A percentile compares a stretch with the other conserved stretches of the same genome.
These are phyloP conservation scores for Lontra canadensis DNA, from an alignment of 2,113 vertebrate species.

Conservation along the genomic window DNA sequence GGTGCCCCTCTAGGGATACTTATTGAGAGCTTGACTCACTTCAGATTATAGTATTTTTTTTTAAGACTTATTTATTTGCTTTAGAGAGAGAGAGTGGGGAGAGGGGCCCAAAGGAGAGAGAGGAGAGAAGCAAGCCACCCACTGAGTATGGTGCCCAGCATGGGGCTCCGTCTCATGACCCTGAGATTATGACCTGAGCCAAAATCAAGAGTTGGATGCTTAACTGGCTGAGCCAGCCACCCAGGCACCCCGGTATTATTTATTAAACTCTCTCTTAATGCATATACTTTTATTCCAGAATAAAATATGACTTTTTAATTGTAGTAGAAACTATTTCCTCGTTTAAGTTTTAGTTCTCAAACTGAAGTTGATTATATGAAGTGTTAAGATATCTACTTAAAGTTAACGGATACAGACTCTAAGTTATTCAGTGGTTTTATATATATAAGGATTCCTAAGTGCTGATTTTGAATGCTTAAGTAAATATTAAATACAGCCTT, in stretches of 20 bases:
- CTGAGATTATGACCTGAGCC: not conserved
- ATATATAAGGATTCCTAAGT: not conserved
- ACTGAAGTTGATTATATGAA: conserved; percentile 10
- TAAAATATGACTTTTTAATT: conserved; percentile 10
- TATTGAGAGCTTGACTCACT: not conserved
- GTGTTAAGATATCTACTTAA: not conserved
- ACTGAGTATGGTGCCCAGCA: not conserved
- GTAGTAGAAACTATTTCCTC: conserved; percentile 25
- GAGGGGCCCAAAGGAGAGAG: not conserved
- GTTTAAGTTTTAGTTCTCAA: conserved; percentile 23
- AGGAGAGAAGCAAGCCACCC: not conserved
- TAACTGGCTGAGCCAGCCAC: not conserved
- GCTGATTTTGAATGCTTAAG: not conserved
- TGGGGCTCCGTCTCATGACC: not conserved
- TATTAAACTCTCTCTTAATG: not conserved
- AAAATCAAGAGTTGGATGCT: not conserved
- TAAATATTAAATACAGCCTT: not conserved
- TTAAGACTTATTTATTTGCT: not conserved
- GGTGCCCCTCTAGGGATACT: not conserved
- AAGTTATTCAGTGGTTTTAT: not conserved
- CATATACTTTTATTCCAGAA: not conserved
- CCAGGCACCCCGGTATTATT: not conserved
- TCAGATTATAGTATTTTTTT: not conserved
- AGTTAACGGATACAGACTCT: not conserved
- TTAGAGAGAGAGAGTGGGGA: not conserved